Evolutionary conservation across 2,797 vertebrate species (phyloP), one percentile per base, ranked within the genome.

Genomic region (Periophthalmus magnuspinnatus): DNA sequence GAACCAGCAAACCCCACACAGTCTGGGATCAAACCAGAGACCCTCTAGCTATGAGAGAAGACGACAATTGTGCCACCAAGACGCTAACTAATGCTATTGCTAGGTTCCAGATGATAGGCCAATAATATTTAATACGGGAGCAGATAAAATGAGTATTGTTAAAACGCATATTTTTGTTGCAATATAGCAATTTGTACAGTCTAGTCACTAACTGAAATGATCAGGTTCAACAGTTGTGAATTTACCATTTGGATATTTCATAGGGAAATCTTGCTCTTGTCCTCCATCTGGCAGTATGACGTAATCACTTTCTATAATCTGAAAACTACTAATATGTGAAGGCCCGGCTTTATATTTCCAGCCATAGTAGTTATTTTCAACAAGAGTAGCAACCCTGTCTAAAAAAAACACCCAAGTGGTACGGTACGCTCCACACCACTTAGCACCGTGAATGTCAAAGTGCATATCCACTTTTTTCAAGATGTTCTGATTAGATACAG

Each of bases 401-500:
- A 41, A 58, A 59, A 19, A 62, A 41, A 50, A 24, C 57, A 61
- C 11, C 50, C 14, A 59, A 28, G 24, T 28, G 21, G 38, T 45
- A 28, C 8, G 16, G 22, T 32, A 33, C 59, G 19, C 7, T 21
- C 34, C 50, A 33, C 19, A 28, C 57, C 14, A 24, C 38, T 61
- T 24, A 79, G 11, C 11, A 56, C 72, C 36, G 76, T 64, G 28
- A 54, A 48, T 64, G 54, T 62, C 67, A 58, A 28, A 65, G 61
- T 56, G 60, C 36, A 72, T 81, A 81, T 57, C 68, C 45, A 67
- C 13, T 56, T 67, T 59, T 71, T 85, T 81, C 77, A 76, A 70
- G 61, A 6, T 59, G 66, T 56, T 54, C 48, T 41, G 28, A 13
- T 16, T 34, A 32, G 54, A n/a, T 56, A 54, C 9, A 24, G 22